phyloP scores from a whole-genome alignment of 2,113 vertebrate genomes.

The Laticauda colubrina region DNA sequence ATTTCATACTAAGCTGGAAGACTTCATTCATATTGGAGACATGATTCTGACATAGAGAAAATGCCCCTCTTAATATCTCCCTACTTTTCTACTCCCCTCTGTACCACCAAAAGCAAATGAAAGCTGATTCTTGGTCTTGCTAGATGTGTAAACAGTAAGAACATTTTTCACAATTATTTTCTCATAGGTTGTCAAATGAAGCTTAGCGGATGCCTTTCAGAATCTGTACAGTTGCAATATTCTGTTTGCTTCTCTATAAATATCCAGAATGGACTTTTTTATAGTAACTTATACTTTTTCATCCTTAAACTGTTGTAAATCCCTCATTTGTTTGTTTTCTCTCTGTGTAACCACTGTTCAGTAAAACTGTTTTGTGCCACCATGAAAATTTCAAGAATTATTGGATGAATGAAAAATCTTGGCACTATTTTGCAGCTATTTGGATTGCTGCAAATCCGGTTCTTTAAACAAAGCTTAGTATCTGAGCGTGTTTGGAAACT shows the following conservation, averaged over 20 bases:
- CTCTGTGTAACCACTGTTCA: conserved; percentile 17
- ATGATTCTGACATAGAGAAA: conserved; percentile 42
- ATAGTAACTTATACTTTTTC: background rate
- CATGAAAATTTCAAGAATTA: background rate
- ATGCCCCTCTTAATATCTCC: background rate
- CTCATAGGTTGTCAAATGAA: background rate
- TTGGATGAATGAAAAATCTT: background rate
- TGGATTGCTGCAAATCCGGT: background rate
- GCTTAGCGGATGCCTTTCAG: background rate
- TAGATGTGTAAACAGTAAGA: background rate
- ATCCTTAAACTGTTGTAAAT: background rate
- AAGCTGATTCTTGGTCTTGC: background rate
- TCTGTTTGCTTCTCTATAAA: background rate
- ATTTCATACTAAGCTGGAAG: conserved; percentile 67
- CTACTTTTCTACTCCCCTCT: background rate
- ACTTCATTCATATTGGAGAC: conserved; percentile 46
- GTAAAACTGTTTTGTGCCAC: conserved; percentile 44
- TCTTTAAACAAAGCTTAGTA: background rate
- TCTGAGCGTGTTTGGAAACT: background rate
- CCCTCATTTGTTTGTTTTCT: background rate
- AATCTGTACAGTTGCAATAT: background rate
- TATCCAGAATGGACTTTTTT: background rate
- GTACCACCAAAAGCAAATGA: background rate
- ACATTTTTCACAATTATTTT: background rate
- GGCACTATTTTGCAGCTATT: conserved; percentile 1